Conservation (phyloP, 2,113 vertebrate species). For the Heterocephalus glaber region DNA sequence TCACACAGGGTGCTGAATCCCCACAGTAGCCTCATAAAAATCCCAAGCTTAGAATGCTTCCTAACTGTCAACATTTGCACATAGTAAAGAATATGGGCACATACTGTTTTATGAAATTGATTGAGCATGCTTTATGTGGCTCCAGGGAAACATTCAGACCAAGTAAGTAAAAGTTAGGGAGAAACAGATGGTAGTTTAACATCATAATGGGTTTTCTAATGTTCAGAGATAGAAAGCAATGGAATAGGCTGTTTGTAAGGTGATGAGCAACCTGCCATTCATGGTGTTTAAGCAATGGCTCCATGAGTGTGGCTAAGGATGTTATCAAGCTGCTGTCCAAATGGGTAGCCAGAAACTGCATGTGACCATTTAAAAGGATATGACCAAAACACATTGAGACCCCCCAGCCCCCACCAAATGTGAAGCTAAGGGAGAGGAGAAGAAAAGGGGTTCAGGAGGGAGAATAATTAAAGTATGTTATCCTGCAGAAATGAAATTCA, state of each 20-base stretch:
- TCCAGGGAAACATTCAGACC: background rate
- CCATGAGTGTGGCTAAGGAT: background rate
- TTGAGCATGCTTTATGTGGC: background rate
- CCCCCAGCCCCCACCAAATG: background rate
- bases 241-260: background rate
- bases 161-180: conserved; percentile 1
- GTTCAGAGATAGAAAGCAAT: background rate
- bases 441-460: too few relatives aligned
- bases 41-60: background rate
- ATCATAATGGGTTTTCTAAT: background rate
- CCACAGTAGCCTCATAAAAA: background rate
- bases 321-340: background rate
- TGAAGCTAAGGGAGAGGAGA: background rate
- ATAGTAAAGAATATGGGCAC: background rate
- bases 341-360: background rate
- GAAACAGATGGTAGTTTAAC: background rate
- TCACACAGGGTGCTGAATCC: background rate
- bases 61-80: background rate
- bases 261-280: background rate
- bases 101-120: background rate
- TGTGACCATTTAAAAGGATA: background rate
- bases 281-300: background rate
- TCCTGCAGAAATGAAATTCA: background rate
- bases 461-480: background rate
- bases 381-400: background rate